Evolutionary conservation across 2,113 vertebrate species (phyloP).

Genomic region (Rana temporaria): DNA sequence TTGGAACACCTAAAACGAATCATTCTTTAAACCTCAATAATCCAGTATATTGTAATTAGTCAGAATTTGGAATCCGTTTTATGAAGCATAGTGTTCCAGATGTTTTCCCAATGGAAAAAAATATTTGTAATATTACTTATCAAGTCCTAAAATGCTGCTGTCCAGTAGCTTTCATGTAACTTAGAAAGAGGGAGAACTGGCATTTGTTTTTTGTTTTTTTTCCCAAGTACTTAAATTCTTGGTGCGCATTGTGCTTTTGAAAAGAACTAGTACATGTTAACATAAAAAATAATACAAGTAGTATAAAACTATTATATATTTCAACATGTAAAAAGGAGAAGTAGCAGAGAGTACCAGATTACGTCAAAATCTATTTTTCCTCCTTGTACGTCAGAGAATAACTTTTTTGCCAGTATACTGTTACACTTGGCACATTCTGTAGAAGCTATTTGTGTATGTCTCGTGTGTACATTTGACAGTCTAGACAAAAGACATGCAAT

Average conservation of each 20-base stretch:
- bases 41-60: too few relatives aligned
- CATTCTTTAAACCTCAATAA: too few relatives aligned
- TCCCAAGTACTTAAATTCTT: not conserved
- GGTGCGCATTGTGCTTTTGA: not conserved
- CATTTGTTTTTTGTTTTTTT: too few relatives aligned
- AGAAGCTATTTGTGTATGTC: constrained; percentile 1
- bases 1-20: too few relatives aligned
- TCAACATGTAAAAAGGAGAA: not conserved
- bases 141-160: too few relatives aligned
- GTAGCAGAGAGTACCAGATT: not conserved
- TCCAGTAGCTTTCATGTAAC: too few relatives aligned
- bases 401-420: constrained; percentile 15
- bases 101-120: too few relatives aligned
- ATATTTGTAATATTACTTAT: too few relatives aligned
- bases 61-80: too few relatives aligned
- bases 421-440: constrained; percentile 47
- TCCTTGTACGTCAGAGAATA: constrained; percentile 23
- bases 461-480: constrained; percentile 48
- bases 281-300: not conserved
- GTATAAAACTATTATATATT: not conserved
- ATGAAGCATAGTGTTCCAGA: too few relatives aligned
- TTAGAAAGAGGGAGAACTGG: too few relatives aligned
- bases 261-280: not conserved
- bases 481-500: constrained; percentile 5
- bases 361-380: constrained; percentile 55